Evolutionary conservation across 2,888 invertebrate species (phyloP), one percentile per base, ranked within the genome.

Genomic region (Chrysodeixis includens): DNA sequence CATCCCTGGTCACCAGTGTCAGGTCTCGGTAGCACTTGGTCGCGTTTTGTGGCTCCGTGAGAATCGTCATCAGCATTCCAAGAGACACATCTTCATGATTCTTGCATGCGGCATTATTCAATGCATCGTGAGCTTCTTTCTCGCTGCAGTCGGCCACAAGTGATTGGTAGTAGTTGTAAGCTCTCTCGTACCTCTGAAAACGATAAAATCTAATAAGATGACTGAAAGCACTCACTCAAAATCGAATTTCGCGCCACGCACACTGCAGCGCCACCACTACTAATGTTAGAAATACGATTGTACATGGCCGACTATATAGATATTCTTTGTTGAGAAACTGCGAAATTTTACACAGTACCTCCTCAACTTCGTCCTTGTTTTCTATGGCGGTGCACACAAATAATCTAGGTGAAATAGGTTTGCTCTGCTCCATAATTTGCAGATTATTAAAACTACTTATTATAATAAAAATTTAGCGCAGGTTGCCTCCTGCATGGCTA

Each of bases 81-180:
- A 99, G 93, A 62, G 98, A 98, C 69, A 99, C 97, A 86, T 99
- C 99, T 91, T 99, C 99, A 95, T 99, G 98, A 85, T 97, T 97
- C 92, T 98, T 98, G 88, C 98, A 97, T 76, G 98, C 97, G 72
- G 98, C 97, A 90, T 97, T 98, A 88, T 98, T 98, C 58, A 99
- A 96, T 32, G 97, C 97, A 90, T 99, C 99, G 90, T 99, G 99
- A 83, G 98, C 97, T 94, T 99, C 99, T 88, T 99, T 98, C 87
- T 99, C 99, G 83, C 98, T 98, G 84, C 98, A 96, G 79, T 98
- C 98, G 77, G 96, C 96, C 68, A 97, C 97, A 83, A 98, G 95
- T 82, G 96, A 96, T 92, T 97, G 97, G 75, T 99, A 96, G 86
- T 96, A 96, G 84, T 95, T 95, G 92, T 97, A 98, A 85, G 98